Conservation (phyloP, 2,797 vertebrate species). For the Platalea minor region DNA sequence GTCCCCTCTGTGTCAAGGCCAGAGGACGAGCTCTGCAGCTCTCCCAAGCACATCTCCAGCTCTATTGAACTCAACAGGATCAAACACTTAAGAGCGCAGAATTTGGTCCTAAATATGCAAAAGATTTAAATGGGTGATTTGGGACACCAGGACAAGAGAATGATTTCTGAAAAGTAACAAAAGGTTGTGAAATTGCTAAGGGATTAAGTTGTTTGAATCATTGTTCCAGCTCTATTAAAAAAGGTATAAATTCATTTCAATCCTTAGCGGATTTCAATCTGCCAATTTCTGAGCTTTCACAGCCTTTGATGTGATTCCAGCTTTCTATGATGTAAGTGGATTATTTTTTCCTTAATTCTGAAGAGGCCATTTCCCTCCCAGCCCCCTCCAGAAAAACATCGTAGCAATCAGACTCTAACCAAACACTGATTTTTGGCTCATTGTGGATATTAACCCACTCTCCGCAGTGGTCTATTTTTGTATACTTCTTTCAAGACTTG, state of each 20-base stretch:
- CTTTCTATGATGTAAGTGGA: slow-evolving; percentile 69
- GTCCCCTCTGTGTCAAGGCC: neutral
- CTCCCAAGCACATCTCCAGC: neutral
- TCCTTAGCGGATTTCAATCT: slow-evolving; percentile 52
- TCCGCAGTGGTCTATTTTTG: neutral
- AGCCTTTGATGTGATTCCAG: slow-evolving; percentile 71
- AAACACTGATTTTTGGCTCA: neutral
- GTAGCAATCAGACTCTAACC: neutral
- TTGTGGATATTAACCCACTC: neutral
- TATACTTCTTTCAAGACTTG: neutral
- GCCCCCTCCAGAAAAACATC: neutral
- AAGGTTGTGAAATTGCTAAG: slow-evolving; percentile 52
- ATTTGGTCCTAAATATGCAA: neutral
- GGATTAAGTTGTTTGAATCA: slow-evolving; percentile 57
- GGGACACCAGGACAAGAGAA: neutral
- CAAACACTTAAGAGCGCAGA: neutral
- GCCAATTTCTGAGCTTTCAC: slow-evolving; percentile 60
- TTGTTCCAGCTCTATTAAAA: slow-evolving; percentile 55
- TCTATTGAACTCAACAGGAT: neutral
- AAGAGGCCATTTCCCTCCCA: slow-evolving; percentile 8
- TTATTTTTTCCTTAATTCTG: slow-evolving; percentile 50
- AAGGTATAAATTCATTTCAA: slow-evolving; percentile 69
- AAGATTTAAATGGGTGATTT: slow-evolving; percentile 1
- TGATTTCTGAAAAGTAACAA: slow-evolving; percentile 44
- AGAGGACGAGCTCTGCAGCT: neutral